Base-by-base conservation (phyloP, 2,113 vertebrate species). In the Oenanthe oenanthe region DNA sequence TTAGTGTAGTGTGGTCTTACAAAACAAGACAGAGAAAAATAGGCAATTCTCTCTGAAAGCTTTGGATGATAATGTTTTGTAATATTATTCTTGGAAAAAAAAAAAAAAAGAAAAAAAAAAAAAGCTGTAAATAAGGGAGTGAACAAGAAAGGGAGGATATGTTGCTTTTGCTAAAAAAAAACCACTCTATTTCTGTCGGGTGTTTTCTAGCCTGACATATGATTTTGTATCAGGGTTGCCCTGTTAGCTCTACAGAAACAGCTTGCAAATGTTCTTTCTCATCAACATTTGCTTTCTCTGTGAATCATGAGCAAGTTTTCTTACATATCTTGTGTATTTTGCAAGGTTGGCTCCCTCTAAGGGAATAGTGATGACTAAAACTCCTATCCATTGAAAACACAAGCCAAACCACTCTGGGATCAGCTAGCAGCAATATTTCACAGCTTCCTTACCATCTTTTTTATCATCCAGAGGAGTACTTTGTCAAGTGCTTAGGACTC, bases 1-100 rank as follows among this genome's bases (percentile, higher is more conserved):
- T 26, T 43, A 29, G 31, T 8, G 20, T 51, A 45, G 6, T 26
- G n/a, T 54, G 56, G 61, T 82, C 4, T 6, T 50, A 75, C 62
- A 83, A 92, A 95, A 91, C 67, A 48, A 36, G 54, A 45, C 40
- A n/a, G 78, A 87, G 78, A 79, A 94, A 91, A 97, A 87, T n/a
- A 89, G 86, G 80, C 70, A 76, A 50, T 68, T 85, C 45, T 61
- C 14, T 24, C 34, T 43, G 48, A 63, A 72, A 94, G 17, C 32
- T 85, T 66, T 32, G 24, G 29, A 61, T 48, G 6, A 70, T 40
- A 61, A 81, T 17, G 17, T 79, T 96, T 85, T 20, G 40, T 85
- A 91, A 85, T 29, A 36, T 5, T 38, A 2, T 56, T 81, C 86
- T 47, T 36, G 22, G 4, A 34, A 54, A 60, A 17, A 26, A 51